Base-by-base conservation (phyloP, 2,113 vertebrate species). In the Plecotus auritus region DNA sequence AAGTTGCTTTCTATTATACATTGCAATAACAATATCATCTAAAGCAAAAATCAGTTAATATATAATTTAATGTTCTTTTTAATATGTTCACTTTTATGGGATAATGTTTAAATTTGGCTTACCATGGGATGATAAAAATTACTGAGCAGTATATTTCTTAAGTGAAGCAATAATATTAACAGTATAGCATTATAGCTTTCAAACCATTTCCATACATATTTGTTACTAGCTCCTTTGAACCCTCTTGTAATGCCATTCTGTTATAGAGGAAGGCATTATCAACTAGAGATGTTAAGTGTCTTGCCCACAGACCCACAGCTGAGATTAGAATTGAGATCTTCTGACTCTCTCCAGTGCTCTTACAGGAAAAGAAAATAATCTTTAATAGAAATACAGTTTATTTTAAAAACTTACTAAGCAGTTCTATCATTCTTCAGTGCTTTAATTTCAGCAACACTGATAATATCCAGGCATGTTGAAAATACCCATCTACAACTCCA, bases 261-360 rank as follows among this genome's bases (percentile, higher is more conserved):
- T 70, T 88, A 18, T 1, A 84, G n/a, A 84, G 4, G 28, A 77
- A 66, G 28, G 61, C 23, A 47, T 10, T 47, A 2, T 28, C 89
- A 81, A 10, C 40, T 81, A 94, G 56, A 69, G 28, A 49, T 0
- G 28, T 96, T 97, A 95, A 64, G 93, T 97, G 97, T 84, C 92
- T 88, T 95, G 88, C 73, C 92, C 94, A 54, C n/a, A 85, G 59
- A 64, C 49, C 64, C 73, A 90, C 66, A 70, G 93, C 77, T 95
- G 73, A 90, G 7, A 51, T 88, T 96, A 88, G 51, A 93, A 66
- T 11, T 32, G 22, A 66, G n/a, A 35, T 88, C 87, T 90, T 86
- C 92, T 96, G 82, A 88, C 49, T 96, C 80, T 96, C 82, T 95
- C 93, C 88, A 88, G 94, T 95, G 94, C 94, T 97, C 95, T 97